Percentiles rank a stretch among this genome's conserved stretches.
These are phyloP conservation scores for Leucopsar rothschildi DNA, from an alignment of 2,113 vertebrate species.

Conservation along the genomic window DNA sequence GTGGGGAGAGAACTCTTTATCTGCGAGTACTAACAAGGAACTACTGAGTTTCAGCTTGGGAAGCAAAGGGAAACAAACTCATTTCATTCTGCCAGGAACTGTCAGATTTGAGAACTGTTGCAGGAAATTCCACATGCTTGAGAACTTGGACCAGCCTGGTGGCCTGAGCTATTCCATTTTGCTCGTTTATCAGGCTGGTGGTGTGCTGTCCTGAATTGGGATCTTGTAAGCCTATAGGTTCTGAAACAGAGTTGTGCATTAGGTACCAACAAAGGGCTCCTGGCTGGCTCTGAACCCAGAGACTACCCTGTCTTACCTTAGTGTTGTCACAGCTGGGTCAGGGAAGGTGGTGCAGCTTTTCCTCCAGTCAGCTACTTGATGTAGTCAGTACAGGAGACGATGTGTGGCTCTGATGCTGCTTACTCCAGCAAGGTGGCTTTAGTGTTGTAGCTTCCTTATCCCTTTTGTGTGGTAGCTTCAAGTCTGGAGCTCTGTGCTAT, in stretches of 20 bases:
- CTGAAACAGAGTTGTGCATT: background rate
- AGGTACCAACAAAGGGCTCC: background rate
- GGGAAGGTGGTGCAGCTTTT: background rate
- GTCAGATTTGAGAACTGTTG: background rate
- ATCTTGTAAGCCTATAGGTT: background rate
- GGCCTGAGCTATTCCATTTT: background rate
- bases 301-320: background rate
- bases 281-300: background rate
- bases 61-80: background rate
- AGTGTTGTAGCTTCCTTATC: background rate
- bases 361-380: accelerated
- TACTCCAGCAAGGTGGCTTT: background rate
- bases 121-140: background rate
- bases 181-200: background rate
- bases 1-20: background rate
- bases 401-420: background rate
- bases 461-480: background rate
- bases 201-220: background rate
- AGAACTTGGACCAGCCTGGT: background rate
- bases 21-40: background rate
- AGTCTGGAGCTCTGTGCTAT: background rate
- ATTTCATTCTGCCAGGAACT: background rate
- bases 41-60: background rate
- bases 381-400: background rate
- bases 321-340: background rate